A percentile compares a stretch with the other conserved stretches of the same genome.
Conservation (phyloP, 64 coral and sea anemone species). For the Montipora efflorescens region DNA sequence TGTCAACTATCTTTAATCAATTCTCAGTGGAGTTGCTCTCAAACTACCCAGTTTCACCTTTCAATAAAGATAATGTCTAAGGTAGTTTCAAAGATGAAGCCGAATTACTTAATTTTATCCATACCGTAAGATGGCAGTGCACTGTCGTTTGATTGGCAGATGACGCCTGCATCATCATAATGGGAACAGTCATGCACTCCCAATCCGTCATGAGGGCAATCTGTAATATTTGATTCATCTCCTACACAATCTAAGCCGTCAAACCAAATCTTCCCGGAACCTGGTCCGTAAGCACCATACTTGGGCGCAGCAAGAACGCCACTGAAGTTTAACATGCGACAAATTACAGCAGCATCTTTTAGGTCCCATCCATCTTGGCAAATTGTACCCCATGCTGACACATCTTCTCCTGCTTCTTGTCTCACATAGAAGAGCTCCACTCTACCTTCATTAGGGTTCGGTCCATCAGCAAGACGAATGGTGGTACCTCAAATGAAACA, state of each 20-base stretch:
- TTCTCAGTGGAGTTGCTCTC: no score
- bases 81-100: no score
- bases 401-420: background rate
- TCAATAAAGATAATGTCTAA: no score
- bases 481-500: background rate
- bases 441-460: conserved; percentile 13
- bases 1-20: no score
- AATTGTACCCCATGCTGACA: conserved; percentile 13
- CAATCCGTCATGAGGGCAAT: conserved; percentile 19
- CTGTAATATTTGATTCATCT: conserved; percentile 27
- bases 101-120: background rate
- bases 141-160: conserved; percentile 36
- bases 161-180: background rate
- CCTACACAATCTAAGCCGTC: conserved; percentile 39
- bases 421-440: background rate
- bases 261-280: conserved; percentile 40
- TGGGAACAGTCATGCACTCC: conserved; percentile 26
- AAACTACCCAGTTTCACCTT: no score
- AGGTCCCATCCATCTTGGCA: conserved; percentile 63
- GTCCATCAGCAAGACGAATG: conserved; percentile 19
- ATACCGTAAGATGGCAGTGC: background rate
- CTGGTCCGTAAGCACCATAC: conserved; percentile 4
- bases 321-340: conserved; percentile 62
- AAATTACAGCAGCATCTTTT: conserved; percentile 53
- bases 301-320: conserved; percentile 51